Evolutionary conservation across 2,113 vertebrate species (phyloP).

Genomic region (Sinocyclocheilus rhinocerous): DNA sequence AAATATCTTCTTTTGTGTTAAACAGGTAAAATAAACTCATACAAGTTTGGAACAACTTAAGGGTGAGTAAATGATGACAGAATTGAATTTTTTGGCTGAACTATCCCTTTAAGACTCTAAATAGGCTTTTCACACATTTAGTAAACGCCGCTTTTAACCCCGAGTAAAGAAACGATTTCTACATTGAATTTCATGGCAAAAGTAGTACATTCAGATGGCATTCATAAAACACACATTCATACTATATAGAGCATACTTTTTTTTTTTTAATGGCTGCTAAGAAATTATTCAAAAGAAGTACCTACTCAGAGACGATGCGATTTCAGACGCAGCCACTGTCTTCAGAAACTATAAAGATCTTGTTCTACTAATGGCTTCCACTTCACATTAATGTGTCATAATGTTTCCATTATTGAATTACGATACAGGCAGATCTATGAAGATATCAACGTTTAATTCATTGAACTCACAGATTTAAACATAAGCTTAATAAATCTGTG

Average conservation of each 20-base stretch:
- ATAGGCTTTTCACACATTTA: too few relatives aligned
- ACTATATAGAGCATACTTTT: background rate
- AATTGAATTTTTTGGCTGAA: too few relatives aligned
- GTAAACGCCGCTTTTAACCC: too few relatives aligned
- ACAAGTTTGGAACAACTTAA: too few relatives aligned
- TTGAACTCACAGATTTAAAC: constrained; percentile 1
- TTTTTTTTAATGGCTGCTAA: background rate
- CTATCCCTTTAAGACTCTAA: too few relatives aligned
- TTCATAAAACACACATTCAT: background rate
- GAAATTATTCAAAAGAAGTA: background rate
- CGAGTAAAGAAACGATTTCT: too few relatives aligned
- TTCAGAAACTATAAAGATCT: background rate
- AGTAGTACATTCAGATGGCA: too few relatives aligned
- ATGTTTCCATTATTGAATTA: constrained; percentile 16
- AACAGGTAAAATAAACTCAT: too few relatives aligned
- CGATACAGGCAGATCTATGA: constrained; percentile 7
- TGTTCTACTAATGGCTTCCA: background rate
- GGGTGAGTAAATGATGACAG: too few relatives aligned
- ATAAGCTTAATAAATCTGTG: background rate
- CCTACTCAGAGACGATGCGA: background rate
- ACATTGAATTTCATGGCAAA: too few relatives aligned
- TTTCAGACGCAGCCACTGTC: background rate
- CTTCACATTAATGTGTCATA: constrained; percentile 23
- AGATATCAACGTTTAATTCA: background rate
- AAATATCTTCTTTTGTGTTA: too few relatives aligned